Evolutionary conservation across 2,888 invertebrate genomes (phyloP), one percentile per base, ranked within the genome.

Genomic region (Himalopsyche kuldschensis): DNA sequence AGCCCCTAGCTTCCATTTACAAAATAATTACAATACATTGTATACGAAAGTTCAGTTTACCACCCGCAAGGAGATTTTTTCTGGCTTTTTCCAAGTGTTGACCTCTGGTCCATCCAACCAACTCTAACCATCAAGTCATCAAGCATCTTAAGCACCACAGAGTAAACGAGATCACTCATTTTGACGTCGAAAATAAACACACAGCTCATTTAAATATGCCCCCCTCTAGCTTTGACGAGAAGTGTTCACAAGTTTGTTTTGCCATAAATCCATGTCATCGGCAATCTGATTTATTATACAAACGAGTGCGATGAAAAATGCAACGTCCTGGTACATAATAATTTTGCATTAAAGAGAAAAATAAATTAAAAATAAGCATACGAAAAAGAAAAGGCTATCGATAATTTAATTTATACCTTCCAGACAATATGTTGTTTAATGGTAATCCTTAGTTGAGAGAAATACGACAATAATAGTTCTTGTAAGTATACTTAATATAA

Each of bases 101-200:
- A 69, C 69, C 69, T 27, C 69, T 69, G 69, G 69, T 30, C 69
- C 69, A 69, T 30, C 69, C 69, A 30, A 27, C 69, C 69, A 69
- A 27, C 69, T 69, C 69, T 30, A 69, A 69, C 69, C 48, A 80
- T 83, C 83, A 80, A 80, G 77, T 48, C 80, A 63, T 80, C 79
- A 79, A 79, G 69, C 69, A 69, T 69, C 69, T 69, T 69, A 30
- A 69, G 69, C 27, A 69, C 27, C 69, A 27, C 30, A 83, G 47
- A 79, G 31, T 75, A 79, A 84, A 82, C 69, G 77, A 82, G 84
- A 84, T 84, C 81, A 82, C 82, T 85, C 85, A 85, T 69, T 48
- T 41, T 79, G 85, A 80, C 85, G 80, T 82, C 31, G 75, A 75
- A 84, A 81, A 85, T 82, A 85, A 85, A 85, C 84, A 85, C 82